Evolutionary conservation across 2,888 invertebrate genomes (phyloP).

Genomic region (Hemicrepidius hirtus): DNA sequence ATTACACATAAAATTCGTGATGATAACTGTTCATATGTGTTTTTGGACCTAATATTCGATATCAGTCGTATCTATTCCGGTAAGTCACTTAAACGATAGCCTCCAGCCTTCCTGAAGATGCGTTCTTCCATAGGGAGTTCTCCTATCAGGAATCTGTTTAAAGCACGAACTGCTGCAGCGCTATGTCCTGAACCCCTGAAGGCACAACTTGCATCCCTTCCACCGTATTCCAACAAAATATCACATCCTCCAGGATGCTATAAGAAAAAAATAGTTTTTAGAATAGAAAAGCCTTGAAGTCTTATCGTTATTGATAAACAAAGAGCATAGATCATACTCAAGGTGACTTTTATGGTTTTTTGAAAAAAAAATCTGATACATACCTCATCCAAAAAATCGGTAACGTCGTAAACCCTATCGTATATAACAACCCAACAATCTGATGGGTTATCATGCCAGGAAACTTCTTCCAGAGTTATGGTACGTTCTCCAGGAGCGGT

Average conservation of each 20-base stretch:
- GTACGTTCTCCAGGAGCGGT: constrained; percentile 69
- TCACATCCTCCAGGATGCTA: constrained; percentile 91
- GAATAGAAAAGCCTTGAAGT: too few species aligned
- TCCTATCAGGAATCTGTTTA: constrained; percentile 85
- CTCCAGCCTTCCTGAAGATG: constrained; percentile 80
- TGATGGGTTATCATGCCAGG: constrained; percentile 80
- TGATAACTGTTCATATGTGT: too few species aligned
- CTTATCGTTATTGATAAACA: too few species aligned
- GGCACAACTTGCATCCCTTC: constrained; percentile 88
- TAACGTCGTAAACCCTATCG: constrained; percentile 90
- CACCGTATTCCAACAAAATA: constrained; percentile 88
- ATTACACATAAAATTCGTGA: too few species aligned
- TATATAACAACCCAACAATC: constrained; percentile 93
- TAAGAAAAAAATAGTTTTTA: constrained; percentile 51
- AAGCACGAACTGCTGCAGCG: constrained; percentile 76
- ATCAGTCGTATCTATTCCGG: constrained; percentile 69
- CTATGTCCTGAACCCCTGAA: constrained; percentile 89
- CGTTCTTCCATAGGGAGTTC: constrained; percentile 83
- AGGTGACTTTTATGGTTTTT: too few species aligned
- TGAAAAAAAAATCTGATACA: constrained; percentile 52
- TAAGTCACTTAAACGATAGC: constrained; percentile 76
- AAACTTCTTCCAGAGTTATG: constrained; percentile 84
- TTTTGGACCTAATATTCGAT: too few species aligned
- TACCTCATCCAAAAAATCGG: constrained; percentile 83
- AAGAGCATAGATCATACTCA: too few species aligned